phyloP scores from a whole-genome alignment of 2,113 vertebrate species.

The Gnathonemus longibarbis region DNA sequence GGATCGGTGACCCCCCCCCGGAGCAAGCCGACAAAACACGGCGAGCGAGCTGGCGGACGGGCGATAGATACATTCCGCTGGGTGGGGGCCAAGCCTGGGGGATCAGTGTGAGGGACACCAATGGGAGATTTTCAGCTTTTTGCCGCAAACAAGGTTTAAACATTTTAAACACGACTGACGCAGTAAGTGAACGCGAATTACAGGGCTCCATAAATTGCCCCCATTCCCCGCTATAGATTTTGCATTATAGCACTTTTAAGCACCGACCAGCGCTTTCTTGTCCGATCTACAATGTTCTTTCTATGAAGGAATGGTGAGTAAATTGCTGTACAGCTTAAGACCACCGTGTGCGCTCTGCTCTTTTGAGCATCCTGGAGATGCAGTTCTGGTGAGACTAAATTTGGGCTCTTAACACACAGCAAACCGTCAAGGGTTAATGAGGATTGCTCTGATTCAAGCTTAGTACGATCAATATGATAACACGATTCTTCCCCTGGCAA shows the following conservation, averaged over 20 bases:
- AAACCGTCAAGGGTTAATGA: background rate
- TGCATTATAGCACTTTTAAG: background rate
- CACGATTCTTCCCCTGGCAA: background rate
- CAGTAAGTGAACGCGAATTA: background rate
- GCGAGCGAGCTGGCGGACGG: background rate
- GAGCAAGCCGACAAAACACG: constrained; percentile 20
- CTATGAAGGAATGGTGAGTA: background rate
- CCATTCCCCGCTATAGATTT: background rate
- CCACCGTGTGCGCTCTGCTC: background rate
- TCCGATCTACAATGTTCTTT: background rate
- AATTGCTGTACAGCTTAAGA: constrained; percentile 6
- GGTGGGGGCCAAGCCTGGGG: background rate
- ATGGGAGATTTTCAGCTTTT: background rate
- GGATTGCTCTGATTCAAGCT: background rate
- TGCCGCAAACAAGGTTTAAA: no score
- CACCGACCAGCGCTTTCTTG: background rate
- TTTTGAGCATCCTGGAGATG: background rate
- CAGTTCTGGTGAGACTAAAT: background rate
- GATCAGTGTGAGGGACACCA: background rate
- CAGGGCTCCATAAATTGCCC: background rate
- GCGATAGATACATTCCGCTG: background rate
- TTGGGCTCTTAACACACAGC: background rate
- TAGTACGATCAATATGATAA: background rate
- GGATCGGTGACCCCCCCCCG: background rate
- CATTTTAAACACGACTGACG: background rate